These are phyloP conservation scores for Rhyacichthys aspro DNA, from an alignment of 2,797 vertebrate species.

Conservation along the genomic window DNA sequence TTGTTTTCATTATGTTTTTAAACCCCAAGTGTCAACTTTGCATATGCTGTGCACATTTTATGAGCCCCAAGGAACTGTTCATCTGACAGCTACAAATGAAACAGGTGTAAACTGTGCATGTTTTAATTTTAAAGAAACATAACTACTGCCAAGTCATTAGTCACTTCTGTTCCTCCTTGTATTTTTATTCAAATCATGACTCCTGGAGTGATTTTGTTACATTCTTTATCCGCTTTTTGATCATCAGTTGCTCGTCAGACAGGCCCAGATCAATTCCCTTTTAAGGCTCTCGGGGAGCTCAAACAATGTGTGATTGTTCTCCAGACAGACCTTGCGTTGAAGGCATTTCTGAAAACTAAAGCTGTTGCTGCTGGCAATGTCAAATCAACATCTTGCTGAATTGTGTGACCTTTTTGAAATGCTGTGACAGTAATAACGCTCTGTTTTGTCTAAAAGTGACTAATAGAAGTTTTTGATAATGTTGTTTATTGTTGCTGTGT, in stretches of 20 bases:
- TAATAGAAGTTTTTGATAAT: constrained; percentile 37
- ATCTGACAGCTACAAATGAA: constrained; percentile 43
- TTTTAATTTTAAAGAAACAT: constrained; percentile 21
- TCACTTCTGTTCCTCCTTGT: constrained; percentile 26
- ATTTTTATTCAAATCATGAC: constrained; percentile 32
- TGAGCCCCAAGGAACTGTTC: constrained; percentile 28
- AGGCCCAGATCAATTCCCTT: constrained; percentile 45
- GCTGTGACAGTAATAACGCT: constrained; percentile 59
- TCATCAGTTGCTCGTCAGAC: constrained; percentile 48
- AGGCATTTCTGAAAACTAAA: constrained; percentile 57
- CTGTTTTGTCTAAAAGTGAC: constrained; percentile 58
- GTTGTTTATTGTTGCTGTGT: constrained; percentile 40
- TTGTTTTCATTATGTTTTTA: not conserved
- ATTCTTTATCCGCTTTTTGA: constrained; percentile 30
- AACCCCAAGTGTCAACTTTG: not conserved
- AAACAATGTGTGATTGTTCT: constrained; percentile 56
- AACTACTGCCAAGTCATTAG: constrained; percentile 32
- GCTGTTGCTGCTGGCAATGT: constrained; percentile 50
- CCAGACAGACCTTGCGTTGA: constrained; percentile 52
- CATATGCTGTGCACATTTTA: constrained; percentile 25
- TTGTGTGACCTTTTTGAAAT: constrained; percentile 49
- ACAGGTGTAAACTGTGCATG: constrained; percentile 36
- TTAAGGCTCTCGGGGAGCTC: constrained; percentile 45
- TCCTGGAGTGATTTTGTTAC: constrained; percentile 29
- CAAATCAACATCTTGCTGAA: constrained; percentile 44